Conservation (phyloP, 2,888 invertebrate genomes). For the Mermis nigrescens region DNA sequence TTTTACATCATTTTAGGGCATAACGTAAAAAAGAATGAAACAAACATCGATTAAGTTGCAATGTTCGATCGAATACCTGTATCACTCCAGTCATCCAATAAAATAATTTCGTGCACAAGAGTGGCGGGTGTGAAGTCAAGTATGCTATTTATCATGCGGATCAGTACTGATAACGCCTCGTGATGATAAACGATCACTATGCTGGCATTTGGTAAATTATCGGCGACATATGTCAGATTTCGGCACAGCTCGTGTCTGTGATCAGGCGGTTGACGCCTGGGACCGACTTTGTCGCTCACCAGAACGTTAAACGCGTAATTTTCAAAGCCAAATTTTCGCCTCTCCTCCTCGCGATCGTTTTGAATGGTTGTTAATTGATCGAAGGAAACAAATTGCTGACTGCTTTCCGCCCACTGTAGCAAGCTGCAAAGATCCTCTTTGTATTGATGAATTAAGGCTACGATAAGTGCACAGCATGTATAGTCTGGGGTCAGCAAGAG, state of each 20-base stretch:
- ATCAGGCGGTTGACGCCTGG: conserved; percentile 59
- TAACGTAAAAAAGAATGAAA: too few relatives aligned
- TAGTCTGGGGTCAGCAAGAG: too few relatives aligned
- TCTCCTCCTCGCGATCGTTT: conserved; percentile 9
- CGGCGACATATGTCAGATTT: not conserved
- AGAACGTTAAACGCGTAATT: conserved; percentile 74
- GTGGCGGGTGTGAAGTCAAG: conserved; percentile 20
- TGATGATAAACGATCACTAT: conserved; percentile 97
- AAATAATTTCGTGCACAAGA: conserved; percentile 27
- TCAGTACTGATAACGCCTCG: conserved; percentile 87
- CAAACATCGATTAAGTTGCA: too few relatives aligned
- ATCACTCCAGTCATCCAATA: conserved; percentile 30
- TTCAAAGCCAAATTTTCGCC: conserved; percentile 47
- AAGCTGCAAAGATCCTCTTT: not conserved
- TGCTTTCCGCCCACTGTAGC: not conserved
- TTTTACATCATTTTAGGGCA: too few relatives aligned
- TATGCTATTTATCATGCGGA: conserved; percentile 41
- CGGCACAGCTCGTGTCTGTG: conserved; percentile 56
- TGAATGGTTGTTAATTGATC: not conserved
- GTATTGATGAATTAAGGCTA: not conserved
- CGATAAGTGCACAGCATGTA: too few relatives aligned
- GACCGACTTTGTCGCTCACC: conserved; percentile 66
- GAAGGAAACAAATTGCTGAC: not conserved
- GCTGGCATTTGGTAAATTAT: conserved; percentile 65
- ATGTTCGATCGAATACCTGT: too few relatives aligned